Conservation (phyloP, 2,113 vertebrate genomes). For the Colius striatus region DNA sequence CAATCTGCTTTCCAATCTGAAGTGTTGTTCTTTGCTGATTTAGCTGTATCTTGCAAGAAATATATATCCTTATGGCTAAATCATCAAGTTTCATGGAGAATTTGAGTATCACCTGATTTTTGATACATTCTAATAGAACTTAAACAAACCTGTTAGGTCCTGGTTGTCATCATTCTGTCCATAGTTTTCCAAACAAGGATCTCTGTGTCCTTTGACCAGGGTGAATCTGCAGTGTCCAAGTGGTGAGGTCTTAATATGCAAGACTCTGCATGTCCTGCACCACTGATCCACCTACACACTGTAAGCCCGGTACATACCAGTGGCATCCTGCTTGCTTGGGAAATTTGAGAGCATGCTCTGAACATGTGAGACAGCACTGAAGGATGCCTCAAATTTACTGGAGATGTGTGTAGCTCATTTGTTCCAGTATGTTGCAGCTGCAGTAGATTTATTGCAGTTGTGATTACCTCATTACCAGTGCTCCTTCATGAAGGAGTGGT, state of each 20-base stretch:
- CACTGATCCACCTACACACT: neutral
- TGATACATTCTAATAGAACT: neutral
- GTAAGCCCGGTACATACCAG: neutral
- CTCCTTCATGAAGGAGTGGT: neutral
- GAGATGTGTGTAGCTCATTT: rapidly evolving
- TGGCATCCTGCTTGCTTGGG: neutral
- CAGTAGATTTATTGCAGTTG: neutral
- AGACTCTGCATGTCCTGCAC: neutral
- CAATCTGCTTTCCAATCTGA: slow-evolving; percentile 65
- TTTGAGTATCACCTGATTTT: neutral
- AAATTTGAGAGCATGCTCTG: neutral
- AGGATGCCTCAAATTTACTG: neutral
- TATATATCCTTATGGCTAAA: neutral
- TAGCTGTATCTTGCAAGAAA: slow-evolving; percentile 43
- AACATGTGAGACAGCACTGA: neutral
- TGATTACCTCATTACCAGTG: neutral
- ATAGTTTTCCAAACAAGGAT: neutral
- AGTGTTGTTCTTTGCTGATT: slow-evolving; percentile 61
- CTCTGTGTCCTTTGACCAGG: neutral
- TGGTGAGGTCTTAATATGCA: neutral
- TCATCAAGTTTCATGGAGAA: neutral
- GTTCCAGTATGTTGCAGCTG: neutral
- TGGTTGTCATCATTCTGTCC: neutral
- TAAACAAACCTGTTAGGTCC: neutral
- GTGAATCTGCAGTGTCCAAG: neutral